Evolutionary conservation across 2,797 vertebrate species (phyloP).

Genomic region (Periophthalmus magnuspinnatus): DNA sequence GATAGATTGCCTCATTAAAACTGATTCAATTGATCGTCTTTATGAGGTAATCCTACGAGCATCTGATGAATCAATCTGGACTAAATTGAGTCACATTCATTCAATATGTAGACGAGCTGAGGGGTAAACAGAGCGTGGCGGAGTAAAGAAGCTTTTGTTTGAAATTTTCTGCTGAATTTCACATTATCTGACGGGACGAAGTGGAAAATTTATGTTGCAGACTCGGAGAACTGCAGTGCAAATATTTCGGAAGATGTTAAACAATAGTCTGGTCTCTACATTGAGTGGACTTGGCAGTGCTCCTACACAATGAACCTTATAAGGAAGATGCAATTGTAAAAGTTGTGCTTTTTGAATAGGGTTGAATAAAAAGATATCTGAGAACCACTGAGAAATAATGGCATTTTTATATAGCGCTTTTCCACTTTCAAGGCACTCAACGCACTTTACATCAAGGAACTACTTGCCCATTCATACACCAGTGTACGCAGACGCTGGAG

Average conservation of each 20-base stretch:
- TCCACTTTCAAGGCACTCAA: too few species aligned
- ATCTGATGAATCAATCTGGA: slow-evolving; percentile 42
- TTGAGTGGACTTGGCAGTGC: not conserved
- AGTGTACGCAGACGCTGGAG: too few species aligned
- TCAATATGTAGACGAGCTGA: slow-evolving; percentile 24
- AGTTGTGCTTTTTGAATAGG: not conserved
- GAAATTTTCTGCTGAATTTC: slow-evolving; percentile 10
- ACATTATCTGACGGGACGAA: not conserved
- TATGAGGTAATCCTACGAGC: slow-evolving; percentile 41
- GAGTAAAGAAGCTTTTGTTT: slow-evolving; percentile 17
- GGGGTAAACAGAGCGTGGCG: slow-evolving; percentile 1
- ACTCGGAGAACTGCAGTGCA: slow-evolving; percentile 1
- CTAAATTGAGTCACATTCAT: slow-evolving; percentile 42
- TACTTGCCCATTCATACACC: too few species aligned
- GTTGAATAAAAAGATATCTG: not conserved
- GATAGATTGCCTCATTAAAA: slow-evolving; percentile 66
- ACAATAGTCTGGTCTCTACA: slow-evolving; percentile 7
- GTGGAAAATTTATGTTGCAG: not conserved
- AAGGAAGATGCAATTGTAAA: not conserved
- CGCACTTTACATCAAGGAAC: too few species aligned
- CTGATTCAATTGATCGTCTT: slow-evolving; percentile 56
- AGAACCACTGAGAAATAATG: too few species aligned
- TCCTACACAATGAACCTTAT: not conserved
- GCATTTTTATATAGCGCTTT: too few species aligned
- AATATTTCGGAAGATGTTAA: slow-evolving; percentile 11